Conservation (phyloP, 2,113 vertebrate genomes). For the Natator depressus region DNA sequence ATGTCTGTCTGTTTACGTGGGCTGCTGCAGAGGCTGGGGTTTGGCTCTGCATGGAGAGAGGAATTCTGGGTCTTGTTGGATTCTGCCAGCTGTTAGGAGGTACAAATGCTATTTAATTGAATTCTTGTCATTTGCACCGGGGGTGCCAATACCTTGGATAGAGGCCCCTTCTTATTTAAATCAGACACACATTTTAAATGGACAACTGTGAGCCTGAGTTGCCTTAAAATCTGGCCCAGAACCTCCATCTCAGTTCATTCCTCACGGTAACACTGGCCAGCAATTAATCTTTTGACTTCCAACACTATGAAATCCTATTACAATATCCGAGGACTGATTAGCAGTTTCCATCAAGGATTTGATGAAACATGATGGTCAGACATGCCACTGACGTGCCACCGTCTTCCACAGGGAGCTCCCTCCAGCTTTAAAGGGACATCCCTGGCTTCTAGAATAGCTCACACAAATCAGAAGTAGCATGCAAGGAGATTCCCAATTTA, state of each 20-base stretch:
- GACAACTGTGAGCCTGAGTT: neutral
- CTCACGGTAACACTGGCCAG: neutral
- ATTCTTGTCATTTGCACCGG: neutral
- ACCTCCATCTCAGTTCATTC: neutral
- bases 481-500: rapidly evolving
- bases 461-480: rapidly evolving
- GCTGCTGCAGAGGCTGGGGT: neutral
- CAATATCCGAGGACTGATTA: rapidly evolving
- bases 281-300: neutral
- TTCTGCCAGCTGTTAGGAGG: neutral
- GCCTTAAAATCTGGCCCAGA: neutral
- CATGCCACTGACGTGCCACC: neutral
- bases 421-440: neutral
- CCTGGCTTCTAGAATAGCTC: rapidly evolving
- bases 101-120: neutral
- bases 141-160: neutral
- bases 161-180: neutral
- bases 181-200: neutral
- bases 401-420: neutral
- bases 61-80: neutral
- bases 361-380: neutral
- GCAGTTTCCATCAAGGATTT: neutral
- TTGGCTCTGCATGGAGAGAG: neutral
- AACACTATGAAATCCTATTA: neutral
- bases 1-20: neutral